Percentiles rank a stretch among this genome's conserved stretches.
Conservation (phyloP, 2,888 invertebrate species). For the Nezara viridula region DNA sequence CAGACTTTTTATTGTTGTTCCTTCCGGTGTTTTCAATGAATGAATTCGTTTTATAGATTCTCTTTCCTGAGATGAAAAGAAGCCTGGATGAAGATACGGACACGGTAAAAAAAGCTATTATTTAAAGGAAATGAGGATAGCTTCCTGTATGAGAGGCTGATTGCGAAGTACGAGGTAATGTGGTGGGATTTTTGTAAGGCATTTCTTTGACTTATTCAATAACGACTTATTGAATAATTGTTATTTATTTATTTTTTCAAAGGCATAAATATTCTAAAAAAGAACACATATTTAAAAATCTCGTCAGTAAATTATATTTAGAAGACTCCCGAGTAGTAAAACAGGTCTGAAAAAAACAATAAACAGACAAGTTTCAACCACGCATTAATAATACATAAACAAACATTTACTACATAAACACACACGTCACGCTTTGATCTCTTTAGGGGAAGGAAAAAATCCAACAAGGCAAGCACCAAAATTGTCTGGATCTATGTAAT, state of each 20-base stretch:
- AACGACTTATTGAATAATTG: no score
- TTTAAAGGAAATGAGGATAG: constrained; percentile 3
- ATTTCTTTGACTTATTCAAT: no score
- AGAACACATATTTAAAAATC: neutral
- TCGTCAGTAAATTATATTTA: neutral
- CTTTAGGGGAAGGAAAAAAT: neutral
- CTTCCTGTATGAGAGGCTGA: neutral
- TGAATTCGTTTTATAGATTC: neutral
- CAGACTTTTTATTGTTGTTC: no score
- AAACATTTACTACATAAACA: neutral
- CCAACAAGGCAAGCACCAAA: neutral
- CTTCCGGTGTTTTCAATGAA: neutral
- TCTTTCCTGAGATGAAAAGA: neutral
- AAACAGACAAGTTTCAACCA: neutral
- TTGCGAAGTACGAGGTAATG: neutral
- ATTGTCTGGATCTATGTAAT: no score
- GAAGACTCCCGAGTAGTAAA: neutral
- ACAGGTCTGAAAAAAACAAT: neutral
- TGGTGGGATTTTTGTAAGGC: neutral
- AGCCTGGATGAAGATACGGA: neutral
- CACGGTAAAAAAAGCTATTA: neutral
- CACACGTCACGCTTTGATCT: neutral
- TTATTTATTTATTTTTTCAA: no score
- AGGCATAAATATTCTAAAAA: no score
- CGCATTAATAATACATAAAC: neutral